Base-by-base conservation (phyloP, 2,888 invertebrate species). In the Luffia ferchaultella region DNA sequence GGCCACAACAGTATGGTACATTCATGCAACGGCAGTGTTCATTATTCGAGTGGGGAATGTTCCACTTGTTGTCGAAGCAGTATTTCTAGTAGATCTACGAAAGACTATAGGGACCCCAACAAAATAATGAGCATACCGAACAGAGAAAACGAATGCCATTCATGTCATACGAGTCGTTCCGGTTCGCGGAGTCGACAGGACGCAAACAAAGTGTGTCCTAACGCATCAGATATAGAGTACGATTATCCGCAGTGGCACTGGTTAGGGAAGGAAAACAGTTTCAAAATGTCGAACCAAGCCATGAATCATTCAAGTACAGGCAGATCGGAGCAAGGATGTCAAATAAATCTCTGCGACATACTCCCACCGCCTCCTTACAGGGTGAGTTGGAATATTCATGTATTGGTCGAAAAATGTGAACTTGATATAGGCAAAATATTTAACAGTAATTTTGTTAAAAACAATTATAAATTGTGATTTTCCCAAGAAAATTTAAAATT, bases 311-410 rank as follows among this genome's bases (percentile, higher is more conserved):
- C 80, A 65, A 48, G 47, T 61, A 74, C 76, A 61, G 73, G 76
- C 63, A 74, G 76, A 67, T 78, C 80, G 63, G 83, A 82, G 62
- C 82, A 80, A 65, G 76, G 82, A 68, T 83, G 83, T 76, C 85
- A 85, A 75, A 79, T 85, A 65, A 88, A 88, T 75, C 87, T 88
- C 76, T 87, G 88, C 73, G 88, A 88, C 73, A 87, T 88, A 85
- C 67, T 88, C 59, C 88, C 88, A 53, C 88, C 88, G 58, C 87
- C 87, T 43, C 87, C 87, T 57, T 87, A 88, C 68, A 87, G 88
- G 80, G 83, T 82, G 76, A 75, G 70, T 71, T 30, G 5, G 12
- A 12, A 30, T 12, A n/a, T n/a, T n/a, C n/a, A n/a, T n/a, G n/a
- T n/a, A n/a, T n/a, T n/a, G n/a, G n/a, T n/a, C n/a, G n/a, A n/a